Evolutionary conservation across 2,888 invertebrate species (phyloP).

Genomic region (Elmis aenea): DNA sequence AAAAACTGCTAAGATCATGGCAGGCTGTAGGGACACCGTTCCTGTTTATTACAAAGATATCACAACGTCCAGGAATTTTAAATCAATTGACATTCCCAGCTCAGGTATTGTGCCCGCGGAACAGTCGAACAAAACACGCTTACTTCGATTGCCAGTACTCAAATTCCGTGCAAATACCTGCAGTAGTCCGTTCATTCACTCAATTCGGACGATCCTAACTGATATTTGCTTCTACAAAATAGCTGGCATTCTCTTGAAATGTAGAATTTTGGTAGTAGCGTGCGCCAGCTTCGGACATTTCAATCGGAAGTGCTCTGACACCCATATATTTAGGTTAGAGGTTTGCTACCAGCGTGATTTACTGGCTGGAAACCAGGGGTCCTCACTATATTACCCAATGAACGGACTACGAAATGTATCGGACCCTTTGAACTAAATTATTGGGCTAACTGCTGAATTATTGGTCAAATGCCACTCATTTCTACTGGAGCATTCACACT

Average conservation of each 20-base stretch:
- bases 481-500: background rate
- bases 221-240: no score
- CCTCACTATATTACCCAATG: constrained; percentile 37
- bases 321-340: constrained; percentile 36
- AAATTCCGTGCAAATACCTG: no score
- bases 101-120: constrained; percentile 4
- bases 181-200: no score
- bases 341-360: constrained; percentile 33
- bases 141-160: no score
- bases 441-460: constrained; percentile 17
- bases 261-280: constrained; percentile 5
- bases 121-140: no score
- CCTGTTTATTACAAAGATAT: no score
- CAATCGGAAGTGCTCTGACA: constrained; percentile 26
- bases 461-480: constrained; percentile 6
- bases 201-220: no score
- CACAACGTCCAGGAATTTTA: no score
- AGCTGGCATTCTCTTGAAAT: constrained; percentile 4
- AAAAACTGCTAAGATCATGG: no score
- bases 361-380: constrained; percentile 32
- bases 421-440: constrained; percentile 24
- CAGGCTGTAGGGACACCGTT: no score
- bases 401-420: constrained; percentile 33
- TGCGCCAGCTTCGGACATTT: constrained; percentile 22
- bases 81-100: constrained; percentile 8